Percentiles rank a stretch among this genome's conserved stretches.
phyloP scores from a whole-genome alignment of 2,888 invertebrate species.

The Carpatolechia fugitivella region DNA sequence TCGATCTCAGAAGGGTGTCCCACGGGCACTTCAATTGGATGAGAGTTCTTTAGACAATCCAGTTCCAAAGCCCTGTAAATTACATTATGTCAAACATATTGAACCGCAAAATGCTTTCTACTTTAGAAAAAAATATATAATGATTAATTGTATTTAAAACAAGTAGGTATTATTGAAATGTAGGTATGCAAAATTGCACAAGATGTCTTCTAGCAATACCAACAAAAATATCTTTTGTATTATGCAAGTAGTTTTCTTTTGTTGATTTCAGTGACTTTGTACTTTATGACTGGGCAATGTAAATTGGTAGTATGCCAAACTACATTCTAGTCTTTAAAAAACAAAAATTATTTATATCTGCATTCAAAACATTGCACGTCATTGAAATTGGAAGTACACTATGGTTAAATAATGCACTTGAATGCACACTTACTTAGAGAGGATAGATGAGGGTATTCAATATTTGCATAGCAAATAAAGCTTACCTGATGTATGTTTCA shows the following conservation, averaged over 20 bases:
- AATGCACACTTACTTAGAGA: too few relatives aligned
- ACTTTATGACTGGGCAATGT: conserved; percentile 14
- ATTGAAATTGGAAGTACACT: background rate
- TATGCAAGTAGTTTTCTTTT: too few relatives aligned
- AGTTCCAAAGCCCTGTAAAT: conserved; percentile 86
- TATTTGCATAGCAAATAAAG: background rate
- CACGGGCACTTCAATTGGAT: conserved; percentile 97
- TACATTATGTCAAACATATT: background rate
- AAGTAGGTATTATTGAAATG: too few relatives aligned
- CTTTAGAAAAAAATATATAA: too few relatives aligned
- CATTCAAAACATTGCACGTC: background rate
- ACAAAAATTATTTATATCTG: background rate
- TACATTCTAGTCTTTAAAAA: background rate
- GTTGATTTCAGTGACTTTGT: conserved; percentile 14
- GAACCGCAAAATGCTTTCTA: too few relatives aligned
- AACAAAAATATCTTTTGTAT: background rate
- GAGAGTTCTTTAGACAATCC: conserved; percentile 94
- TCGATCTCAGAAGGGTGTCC: conserved; percentile 97
- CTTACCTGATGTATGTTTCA: conserved; percentile 86
- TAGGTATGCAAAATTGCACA: too few relatives aligned
- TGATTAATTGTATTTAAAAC: too few relatives aligned
- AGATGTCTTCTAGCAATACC: too few relatives aligned
- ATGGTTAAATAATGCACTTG: too few relatives aligned
- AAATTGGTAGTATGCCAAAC: conserved; percentile 14
- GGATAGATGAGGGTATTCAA: background rate